Conservation (phyloP, 2,113 vertebrate genomes). For the Peucedramus taeniatus region DNA sequence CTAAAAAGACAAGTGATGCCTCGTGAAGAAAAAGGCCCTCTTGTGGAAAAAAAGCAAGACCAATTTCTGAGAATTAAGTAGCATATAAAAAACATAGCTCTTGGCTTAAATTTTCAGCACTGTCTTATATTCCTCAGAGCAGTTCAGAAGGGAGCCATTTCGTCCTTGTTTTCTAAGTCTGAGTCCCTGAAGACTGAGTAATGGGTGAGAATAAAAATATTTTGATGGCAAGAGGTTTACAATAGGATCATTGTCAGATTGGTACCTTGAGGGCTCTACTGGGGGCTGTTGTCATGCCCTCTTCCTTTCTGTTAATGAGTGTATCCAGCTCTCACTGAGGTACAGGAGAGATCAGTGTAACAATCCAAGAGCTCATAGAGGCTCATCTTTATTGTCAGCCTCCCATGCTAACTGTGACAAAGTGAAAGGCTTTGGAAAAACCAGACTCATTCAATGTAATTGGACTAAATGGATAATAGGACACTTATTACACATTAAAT, state of each 20-base stretch:
- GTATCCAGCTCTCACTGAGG: slow-evolving; percentile 24
- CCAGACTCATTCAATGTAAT: slow-evolving; percentile 47
- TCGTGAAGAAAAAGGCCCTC: neutral
- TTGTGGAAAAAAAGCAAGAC: neutral
- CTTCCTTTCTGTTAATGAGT: slow-evolving; percentile 35
- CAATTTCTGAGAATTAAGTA: neutral
- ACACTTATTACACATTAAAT: slow-evolving; percentile 54
- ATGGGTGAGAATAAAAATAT: slow-evolving; percentile 25
- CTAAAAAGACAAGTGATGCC: neutral
- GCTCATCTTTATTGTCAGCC: slow-evolving; percentile 44
- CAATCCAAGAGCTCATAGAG: slow-evolving; percentile 14
- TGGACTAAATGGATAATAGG: slow-evolving; percentile 64
- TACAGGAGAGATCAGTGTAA: neutral
- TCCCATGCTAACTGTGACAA: neutral
- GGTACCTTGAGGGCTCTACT: neutral
- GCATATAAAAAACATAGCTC: neutral
- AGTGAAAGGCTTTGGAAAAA: slow-evolving; percentile 53
- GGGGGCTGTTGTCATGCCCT: neutral
- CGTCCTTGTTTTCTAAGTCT: neutral
- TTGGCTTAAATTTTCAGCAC: neutral
- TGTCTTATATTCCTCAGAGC: neutral
- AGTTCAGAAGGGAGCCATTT: neutral
- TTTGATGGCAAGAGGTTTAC: neutral
- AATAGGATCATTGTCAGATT: slow-evolving; percentile 19
- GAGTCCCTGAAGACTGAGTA: neutral